Evolutionary conservation across 2,888 invertebrate genomes (phyloP).

Genomic region (Ecdyonurus torrentis): DNA sequence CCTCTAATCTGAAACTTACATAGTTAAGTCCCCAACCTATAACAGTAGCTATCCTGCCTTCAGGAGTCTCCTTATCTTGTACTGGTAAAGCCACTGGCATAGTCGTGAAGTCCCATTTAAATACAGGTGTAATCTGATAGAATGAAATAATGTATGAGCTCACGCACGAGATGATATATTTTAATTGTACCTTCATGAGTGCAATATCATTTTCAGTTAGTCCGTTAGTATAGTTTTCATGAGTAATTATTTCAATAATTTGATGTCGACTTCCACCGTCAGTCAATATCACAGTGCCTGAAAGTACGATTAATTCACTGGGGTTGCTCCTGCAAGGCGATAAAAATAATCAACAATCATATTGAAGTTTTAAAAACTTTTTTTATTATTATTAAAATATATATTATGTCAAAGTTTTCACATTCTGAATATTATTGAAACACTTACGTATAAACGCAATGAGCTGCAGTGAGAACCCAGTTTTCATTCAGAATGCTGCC

Average conservation of each 20-base stretch:
- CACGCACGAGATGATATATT: neutral
- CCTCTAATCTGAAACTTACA: slow-evolving; percentile 4
- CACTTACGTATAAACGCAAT: slow-evolving; percentile 10
- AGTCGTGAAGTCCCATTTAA: neutral
- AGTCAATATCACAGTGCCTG: slow-evolving; percentile 4
- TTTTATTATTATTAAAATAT: neutral
- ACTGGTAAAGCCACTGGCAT: slow-evolving; percentile 9
- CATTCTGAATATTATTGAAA: neutral
- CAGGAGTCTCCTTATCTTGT: slow-evolving; percentile 5
- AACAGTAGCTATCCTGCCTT: slow-evolving; percentile 4
- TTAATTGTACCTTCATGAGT: slow-evolving; percentile 3
- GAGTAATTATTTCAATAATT: neutral
- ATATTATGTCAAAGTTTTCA: neutral
- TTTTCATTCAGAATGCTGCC: slow-evolving; percentile 11
- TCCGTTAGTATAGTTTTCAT: slow-evolving; percentile 4
- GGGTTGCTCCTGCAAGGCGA: neutral
- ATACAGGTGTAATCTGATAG: neutral
- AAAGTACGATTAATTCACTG: neutral
- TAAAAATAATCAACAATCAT: no score
- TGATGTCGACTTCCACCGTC: slow-evolving; percentile 2
- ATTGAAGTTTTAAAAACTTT: neutral
- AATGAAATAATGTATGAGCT: neutral
- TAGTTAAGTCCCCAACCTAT: slow-evolving; percentile 10
- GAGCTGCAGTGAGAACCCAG: slow-evolving; percentile 12
- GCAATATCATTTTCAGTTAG: slow-evolving; percentile 6